Evolutionary conservation across 2,797 vertebrate species (phyloP).

Genomic region (Adrianichthys oophorus): DNA sequence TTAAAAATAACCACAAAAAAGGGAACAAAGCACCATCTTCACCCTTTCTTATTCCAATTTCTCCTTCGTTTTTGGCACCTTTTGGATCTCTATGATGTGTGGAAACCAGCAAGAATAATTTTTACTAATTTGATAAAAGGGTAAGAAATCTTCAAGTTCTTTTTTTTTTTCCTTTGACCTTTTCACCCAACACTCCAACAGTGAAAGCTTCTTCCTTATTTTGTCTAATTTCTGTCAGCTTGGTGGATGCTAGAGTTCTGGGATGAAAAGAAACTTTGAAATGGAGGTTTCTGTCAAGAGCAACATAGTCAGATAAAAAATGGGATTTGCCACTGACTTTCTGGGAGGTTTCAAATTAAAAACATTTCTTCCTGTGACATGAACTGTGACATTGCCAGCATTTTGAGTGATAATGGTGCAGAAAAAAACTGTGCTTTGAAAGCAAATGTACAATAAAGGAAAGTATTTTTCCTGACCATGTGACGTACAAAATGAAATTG

Average conservation of each 20-base stretch:
- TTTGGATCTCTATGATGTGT: conserved; percentile 38
- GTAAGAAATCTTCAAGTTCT: conserved; percentile 52
- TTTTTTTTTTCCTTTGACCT: conserved; percentile 61
- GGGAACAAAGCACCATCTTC: neutral
- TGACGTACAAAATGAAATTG: conserved; percentile 28
- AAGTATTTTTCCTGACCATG: conserved; percentile 36
- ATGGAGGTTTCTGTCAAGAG: conserved; percentile 26
- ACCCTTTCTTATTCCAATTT: conserved; percentile 16
- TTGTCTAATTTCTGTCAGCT: conserved; percentile 54
- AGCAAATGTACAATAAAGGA: conserved; percentile 21
- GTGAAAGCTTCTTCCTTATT: conserved; percentile 20
- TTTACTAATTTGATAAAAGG: conserved; percentile 62
- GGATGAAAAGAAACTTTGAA: conserved; percentile 40
- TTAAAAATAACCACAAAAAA: neutral
- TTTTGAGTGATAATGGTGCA: conserved; percentile 24
- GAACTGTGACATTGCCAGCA: conserved; percentile 17
- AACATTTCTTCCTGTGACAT: conserved; percentile 9
- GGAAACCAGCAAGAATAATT: conserved; percentile 29
- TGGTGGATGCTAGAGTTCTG: conserved; percentile 62
- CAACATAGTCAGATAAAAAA: conserved; percentile 41
- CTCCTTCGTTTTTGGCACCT: conserved; percentile 34
- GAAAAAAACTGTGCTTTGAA: conserved; percentile 21
- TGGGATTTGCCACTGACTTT: conserved; percentile 31
- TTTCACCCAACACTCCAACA: conserved; percentile 49
- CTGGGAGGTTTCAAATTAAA: conserved; percentile 49